Evolutionary conservation across 2,797 vertebrate genomes (phyloP).

Genomic region (Dicrostonyx torquatus): DNA sequence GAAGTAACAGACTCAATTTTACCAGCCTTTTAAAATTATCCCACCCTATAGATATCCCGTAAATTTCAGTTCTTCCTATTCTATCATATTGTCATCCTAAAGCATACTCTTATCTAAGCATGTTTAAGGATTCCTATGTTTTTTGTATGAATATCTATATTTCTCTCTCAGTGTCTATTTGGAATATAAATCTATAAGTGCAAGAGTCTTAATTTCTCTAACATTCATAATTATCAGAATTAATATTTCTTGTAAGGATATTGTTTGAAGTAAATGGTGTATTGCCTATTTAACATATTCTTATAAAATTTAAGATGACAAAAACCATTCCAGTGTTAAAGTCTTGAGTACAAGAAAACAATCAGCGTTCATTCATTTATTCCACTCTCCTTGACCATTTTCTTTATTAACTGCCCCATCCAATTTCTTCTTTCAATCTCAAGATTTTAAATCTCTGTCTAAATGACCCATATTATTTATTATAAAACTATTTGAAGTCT

Average conservation of each 20-base stretch:
- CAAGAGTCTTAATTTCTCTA: neutral
- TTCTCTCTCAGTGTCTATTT: neutral
- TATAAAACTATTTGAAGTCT: neutral
- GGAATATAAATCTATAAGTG: neutral
- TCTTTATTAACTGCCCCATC: neutral
- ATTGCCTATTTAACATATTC: neutral
- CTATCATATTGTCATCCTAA: neutral
- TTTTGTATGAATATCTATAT: neutral
- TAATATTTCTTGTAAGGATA: neutral
- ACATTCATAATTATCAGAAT: neutral
- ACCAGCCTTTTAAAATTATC: neutral
- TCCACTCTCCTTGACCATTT: neutral
- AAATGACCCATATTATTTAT: neutral
- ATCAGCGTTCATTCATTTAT: neutral
- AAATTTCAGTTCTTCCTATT: neutral
- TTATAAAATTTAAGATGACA: neutral
- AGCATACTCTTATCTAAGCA: neutral
- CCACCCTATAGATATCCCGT: neutral
- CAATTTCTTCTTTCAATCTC: slow-evolving; percentile 19
- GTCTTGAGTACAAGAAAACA: neutral
- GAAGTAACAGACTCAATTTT: neutral
- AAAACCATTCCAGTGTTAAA: neutral
- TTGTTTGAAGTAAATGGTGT: neutral
- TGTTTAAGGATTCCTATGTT: neutral
- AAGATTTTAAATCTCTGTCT: neutral